Evolutionary conservation across 2,113 vertebrate species (phyloP).

Genomic region (Dasypus novemcinctus): DNA sequence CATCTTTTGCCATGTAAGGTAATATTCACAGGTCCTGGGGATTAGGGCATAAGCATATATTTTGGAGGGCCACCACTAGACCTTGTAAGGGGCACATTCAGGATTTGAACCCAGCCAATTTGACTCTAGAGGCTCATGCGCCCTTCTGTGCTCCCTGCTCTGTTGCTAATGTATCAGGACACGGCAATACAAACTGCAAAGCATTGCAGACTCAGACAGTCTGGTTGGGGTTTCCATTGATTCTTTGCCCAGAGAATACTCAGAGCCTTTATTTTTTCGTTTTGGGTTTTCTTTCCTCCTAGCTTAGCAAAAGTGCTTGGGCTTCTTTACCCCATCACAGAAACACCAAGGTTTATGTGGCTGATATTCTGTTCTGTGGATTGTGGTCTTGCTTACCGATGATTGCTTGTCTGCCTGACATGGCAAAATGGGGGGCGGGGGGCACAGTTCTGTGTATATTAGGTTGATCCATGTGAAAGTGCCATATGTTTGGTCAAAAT

Average conservation of each 20-base stretch:
- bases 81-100: not conserved
- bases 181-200: fast-evolving
- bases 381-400: not conserved
- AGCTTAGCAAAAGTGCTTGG: not conserved
- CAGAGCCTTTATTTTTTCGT: not conserved
- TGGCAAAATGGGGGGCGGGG: not conserved
- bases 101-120: not conserved
- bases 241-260: not conserved
- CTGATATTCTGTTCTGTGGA: not conserved
- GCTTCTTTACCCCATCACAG: not conserved
- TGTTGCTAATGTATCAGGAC: not conserved
- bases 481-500: not conserved
- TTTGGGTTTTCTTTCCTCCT: not conserved
- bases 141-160: not conserved
- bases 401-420: not conserved
- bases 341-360: not conserved
- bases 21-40: not conserved
- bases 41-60: not conserved
- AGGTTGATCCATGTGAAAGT: not conserved
- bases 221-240: not conserved
- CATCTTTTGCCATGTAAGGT: not conserved
- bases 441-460: not conserved
- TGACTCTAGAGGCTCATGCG: not conserved
- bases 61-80: not conserved
- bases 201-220: not conserved